These are phyloP conservation scores for Dryobota labecula DNA, from an alignment of 2,888 invertebrate genomes.

Conservation along the genomic window DNA sequence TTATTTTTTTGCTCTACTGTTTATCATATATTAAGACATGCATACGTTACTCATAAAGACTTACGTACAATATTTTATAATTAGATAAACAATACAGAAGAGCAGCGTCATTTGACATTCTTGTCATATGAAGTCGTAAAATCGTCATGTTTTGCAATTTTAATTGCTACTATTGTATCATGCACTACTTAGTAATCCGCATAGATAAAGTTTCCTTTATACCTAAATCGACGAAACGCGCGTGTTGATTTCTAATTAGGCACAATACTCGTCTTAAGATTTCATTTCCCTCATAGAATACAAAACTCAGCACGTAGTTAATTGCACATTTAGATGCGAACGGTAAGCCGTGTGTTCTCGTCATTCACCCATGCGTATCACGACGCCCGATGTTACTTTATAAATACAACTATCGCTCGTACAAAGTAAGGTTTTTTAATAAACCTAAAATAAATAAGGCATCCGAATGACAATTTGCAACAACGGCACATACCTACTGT, in stretches of 20 bases:
- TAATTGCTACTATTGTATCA: conserved; percentile 33
- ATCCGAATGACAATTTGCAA: conserved; percentile 57
- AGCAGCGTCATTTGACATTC: conserved; percentile 28
- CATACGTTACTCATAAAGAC: background rate
- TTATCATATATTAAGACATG: background rate
- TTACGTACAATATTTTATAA: conserved; percentile 8
- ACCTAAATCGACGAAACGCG: conserved; percentile 35
- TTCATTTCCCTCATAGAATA: conserved; percentile 48
- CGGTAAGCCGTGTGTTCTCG: conserved; percentile 41
- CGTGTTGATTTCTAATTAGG: conserved; percentile 42
- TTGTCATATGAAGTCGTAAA: conserved; percentile 39
- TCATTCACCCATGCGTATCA: conserved; percentile 47
- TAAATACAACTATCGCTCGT: conserved; percentile 13
- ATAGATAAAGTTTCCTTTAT: conserved; percentile 43
- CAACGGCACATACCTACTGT: conserved; percentile 67
- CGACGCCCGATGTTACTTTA: conserved; percentile 32
- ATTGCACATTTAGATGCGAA: conserved; percentile 61
- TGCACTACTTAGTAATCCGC: conserved; percentile 39
- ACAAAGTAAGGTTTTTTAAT: conserved; percentile 26
- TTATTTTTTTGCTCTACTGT: background rate
- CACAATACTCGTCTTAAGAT: conserved; percentile 31
- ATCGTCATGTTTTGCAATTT: conserved; percentile 29
- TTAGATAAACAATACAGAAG: conserved; percentile 6
- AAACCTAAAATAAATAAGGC: conserved; percentile 41
- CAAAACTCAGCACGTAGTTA: conserved; percentile 49